Evolutionary conservation across 1,140 invertebrate species (phyloP).

Genomic region (Wasmannia auropunctata): DNA sequence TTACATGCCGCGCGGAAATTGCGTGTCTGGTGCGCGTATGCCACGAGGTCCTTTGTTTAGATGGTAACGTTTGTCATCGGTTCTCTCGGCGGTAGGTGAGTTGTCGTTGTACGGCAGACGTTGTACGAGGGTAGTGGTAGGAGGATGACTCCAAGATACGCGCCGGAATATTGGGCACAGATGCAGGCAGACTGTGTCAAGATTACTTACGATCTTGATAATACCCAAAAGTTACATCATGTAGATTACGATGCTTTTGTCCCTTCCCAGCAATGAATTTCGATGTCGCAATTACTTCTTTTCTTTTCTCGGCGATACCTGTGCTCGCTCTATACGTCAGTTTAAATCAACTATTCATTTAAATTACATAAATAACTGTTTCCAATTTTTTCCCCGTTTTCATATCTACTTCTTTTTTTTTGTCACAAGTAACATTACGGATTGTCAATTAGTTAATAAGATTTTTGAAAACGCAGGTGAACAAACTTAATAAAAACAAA

Average conservation of each 20-base stretch:
- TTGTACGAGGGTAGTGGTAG: slow-evolving; percentile 21
- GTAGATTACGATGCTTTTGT: slow-evolving; percentile 33
- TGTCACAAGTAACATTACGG: not conserved
- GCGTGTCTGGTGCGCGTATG: slow-evolving; percentile 71
- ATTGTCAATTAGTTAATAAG: not conserved
- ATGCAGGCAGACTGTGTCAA: slow-evolving; percentile 67
- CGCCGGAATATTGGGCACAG: slow-evolving; percentile 75
- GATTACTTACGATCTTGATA: slow-evolving; percentile 72
- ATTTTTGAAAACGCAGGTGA: not conserved
- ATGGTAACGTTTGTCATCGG: slow-evolving; percentile 73
- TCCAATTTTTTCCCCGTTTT: not conserved
- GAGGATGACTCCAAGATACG: slow-evolving; percentile 31
- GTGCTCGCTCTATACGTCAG: not conserved
- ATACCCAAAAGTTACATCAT: slow-evolving; percentile 37
- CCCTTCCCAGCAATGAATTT: not conserved
- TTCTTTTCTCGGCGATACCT: too few relatives aligned
- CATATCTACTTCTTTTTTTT: not conserved
- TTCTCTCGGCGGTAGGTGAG: slow-evolving; percentile 60
- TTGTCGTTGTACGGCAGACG: slow-evolving; percentile 54
- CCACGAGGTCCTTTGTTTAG: slow-evolving; percentile 72
- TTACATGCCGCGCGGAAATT: slow-evolving; percentile 75
- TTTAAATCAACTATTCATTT: not conserved
- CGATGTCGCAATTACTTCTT: not conserved
- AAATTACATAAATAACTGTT: not conserved
- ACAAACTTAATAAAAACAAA: not conserved